Conservation (phyloP, 2,888 invertebrate species). For the Arrhopalites spinosus region DNA sequence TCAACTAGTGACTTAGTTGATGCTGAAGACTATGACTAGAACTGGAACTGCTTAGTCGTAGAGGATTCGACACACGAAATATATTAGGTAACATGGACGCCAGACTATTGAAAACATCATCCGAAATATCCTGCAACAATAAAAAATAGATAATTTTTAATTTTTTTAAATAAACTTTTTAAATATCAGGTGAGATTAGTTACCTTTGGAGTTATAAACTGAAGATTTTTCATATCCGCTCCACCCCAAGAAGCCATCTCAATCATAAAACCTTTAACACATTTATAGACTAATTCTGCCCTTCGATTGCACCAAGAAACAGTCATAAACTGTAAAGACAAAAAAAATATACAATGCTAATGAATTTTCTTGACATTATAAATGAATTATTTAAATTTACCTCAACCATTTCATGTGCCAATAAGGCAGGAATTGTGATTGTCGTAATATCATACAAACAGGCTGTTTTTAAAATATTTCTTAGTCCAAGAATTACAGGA, state of each 20-base stretch:
- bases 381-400: constrained; percentile 62
- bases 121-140: constrained; percentile 71
- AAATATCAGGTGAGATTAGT: constrained; percentile 32
- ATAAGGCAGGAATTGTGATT: constrained; percentile 87
- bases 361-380: neutral
- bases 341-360: neutral
- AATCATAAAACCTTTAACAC: constrained; percentile 96
- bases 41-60: constrained; percentile 67
- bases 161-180: neutral
- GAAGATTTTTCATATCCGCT: constrained; percentile 83
- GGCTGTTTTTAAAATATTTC: constrained; percentile 94
- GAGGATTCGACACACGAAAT: constrained; percentile 92
- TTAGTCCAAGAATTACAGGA: constrained; percentile 89
- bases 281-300: constrained; percentile 97
- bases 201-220: constrained; percentile 82
- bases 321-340: constrained; percentile 79
- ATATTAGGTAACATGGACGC: constrained; percentile 89
- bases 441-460: constrained; percentile 92
- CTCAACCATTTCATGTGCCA: constrained; percentile 93
- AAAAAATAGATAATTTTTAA: neutral
- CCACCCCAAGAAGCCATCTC: constrained; percentile 95
- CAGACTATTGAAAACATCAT: constrained; percentile 78
- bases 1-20: constrained; percentile 47
- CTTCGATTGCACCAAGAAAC: constrained; percentile 94
- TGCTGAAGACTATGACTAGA: constrained; percentile 55